Conservation (phyloP, 1,140 invertebrate species). For the Hirudo medicinalis region DNA sequence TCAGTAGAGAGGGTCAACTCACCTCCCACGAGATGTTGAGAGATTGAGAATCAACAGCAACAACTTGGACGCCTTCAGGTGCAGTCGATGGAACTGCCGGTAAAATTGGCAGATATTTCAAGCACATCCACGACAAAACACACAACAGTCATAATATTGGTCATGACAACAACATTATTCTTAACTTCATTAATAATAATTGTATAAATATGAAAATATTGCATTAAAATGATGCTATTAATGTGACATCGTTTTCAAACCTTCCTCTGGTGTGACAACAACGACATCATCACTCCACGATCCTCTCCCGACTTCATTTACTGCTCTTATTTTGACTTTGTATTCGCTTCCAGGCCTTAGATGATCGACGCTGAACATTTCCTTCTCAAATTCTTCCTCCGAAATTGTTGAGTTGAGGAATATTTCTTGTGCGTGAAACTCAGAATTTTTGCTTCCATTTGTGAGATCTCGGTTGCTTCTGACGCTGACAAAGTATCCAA, state of each 20-base stretch:
- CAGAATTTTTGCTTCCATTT: too few species aligned
- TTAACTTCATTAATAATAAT: too few species aligned
- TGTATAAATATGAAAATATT: too few species aligned
- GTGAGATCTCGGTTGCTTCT: constrained; percentile 29
- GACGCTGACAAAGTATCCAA: constrained; percentile 52
- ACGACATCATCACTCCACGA: constrained; percentile 79
- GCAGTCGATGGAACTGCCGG: constrained; percentile 63
- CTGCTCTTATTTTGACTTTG: constrained; percentile 77
- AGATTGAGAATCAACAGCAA: constrained; percentile 75
- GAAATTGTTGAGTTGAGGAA: neutral
- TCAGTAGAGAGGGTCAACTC: neutral
- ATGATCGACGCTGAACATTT: constrained; percentile 52
- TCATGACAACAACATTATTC: too few species aligned
- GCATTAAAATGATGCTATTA: neutral
- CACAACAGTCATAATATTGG: too few species aligned
- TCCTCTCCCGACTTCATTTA: constrained; percentile 82
- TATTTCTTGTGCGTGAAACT: too few species aligned
- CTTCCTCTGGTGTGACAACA: constrained; percentile 87
- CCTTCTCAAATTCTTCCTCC: neutral
- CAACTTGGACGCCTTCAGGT: constrained; percentile 69
- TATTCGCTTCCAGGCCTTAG: constrained; percentile 83
- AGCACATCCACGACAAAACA: too few species aligned
- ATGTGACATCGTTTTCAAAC: constrained; percentile 35
- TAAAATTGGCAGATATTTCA: too few species aligned
- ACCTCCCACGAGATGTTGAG: constrained; percentile 80